A percentile compares a stretch with the other conserved stretches of the same genome.
Conservation (phyloP, 2,113 vertebrate genomes). For the Eulemur rufifrons region DNA sequence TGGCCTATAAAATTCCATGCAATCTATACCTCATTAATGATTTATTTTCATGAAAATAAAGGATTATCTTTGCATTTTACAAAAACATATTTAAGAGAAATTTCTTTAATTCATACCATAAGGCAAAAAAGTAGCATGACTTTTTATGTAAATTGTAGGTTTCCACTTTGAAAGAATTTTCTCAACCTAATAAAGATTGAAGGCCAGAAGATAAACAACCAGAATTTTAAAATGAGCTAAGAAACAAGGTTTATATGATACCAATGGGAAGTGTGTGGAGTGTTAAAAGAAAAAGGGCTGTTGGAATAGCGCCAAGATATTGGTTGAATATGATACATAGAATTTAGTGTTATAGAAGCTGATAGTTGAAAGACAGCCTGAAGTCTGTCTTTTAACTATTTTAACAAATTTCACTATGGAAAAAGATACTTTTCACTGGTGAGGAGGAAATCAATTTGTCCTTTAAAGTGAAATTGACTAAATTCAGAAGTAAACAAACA, state of each 20-base stretch:
- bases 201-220: neutral
- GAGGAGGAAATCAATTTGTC: neutral
- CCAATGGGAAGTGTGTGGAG: neutral
- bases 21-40: conserved; percentile 45
- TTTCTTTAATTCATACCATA: neutral
- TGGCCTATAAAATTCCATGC: conserved; percentile 76
- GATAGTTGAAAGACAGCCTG: neutral
- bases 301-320: neutral
- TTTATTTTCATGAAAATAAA: conserved; percentile 65
- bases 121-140: neutral
- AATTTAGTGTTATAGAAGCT: neutral
- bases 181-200: neutral
- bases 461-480: conserved; percentile 8
- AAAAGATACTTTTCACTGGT: neutral
- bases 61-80: conserved; percentile 58
- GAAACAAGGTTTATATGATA: neutral
- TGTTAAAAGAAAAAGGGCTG: neutral
- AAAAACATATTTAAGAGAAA: conserved; percentile 59
- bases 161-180: conserved; percentile 40
- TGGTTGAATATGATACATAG: neutral
- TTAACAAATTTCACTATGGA: neutral
- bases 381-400: neutral
- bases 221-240: conserved; percentile 40
- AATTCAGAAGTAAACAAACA: neutral
- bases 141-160: neutral